Base-by-base conservation (phyloP, 2,113 vertebrate genomes). In the Smithornis capensis region DNA sequence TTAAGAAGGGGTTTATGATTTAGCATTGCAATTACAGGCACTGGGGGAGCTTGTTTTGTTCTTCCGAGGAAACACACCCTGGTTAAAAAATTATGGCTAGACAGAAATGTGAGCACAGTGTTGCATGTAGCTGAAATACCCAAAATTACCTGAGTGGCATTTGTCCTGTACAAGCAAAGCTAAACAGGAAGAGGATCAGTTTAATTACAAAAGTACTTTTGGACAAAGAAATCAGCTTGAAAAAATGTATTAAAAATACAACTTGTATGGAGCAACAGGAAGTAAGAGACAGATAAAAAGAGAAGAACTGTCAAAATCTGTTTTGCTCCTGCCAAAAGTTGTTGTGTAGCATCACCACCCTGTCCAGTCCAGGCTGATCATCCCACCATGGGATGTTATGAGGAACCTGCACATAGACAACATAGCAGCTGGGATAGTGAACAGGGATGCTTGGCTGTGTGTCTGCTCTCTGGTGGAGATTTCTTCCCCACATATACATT, bases 331-430 rank as follows among this genome's bases (percentile, higher is more conserved):
- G 10, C 3, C 47, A 60, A 35, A 75, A 89, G 17, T 38, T 1
- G 0, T 8, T 24, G 6, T 4, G 35, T 9, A 11, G 4, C 7
- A 49, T 37, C 28, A 42, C 4, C 0, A 2, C 9, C 6, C 21
- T 68, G 35, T 4, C 33, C 17, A 56, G 25, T 5, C 6, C 47
- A 67, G 35, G 12, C 1, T 55, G 35, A 92, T 5, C 8, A 75
- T 56, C 35, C 14, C 67, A 6, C 19, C 15, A 10, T 25, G 35
- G 15, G 9, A 3, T 35, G 9, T 6, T 37, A 5, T 44, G 44
- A 56, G 3, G 11, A 44, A 1, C 12, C 45, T 40, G 9, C 13
- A 52, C 8, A 13, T 23, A 27, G 18, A 13, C 23, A 68, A 40
- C 9, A n/a, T 67, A 64, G 18, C 19, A 65, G 11, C 3, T 12